Conservation (phyloP, 2,888 invertebrate species). For the Loripinus fragilis region DNA sequence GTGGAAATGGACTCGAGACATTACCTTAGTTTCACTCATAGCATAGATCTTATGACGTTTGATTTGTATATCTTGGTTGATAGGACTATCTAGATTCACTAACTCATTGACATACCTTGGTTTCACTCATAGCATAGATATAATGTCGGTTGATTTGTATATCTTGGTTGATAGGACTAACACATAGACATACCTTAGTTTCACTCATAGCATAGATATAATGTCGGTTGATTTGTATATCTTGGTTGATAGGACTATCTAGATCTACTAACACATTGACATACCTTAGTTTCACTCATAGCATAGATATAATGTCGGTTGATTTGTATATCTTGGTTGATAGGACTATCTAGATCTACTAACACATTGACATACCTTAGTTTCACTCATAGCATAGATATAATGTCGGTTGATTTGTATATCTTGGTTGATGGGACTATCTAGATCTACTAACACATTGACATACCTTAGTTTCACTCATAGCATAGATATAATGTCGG, state of each 20-base stretch:
- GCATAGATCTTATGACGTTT: conserved; percentile 68
- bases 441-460: conserved; percentile 69
- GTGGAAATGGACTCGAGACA: no score
- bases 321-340: conserved; percentile 71
- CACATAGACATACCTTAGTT: conserved; percentile 73
- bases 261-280: no score
- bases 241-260: conserved; percentile 69
- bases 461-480: conserved; percentile 75
- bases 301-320: conserved; percentile 68
- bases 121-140: conserved; percentile 73
- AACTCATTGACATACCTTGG: conserved; percentile 71
- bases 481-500: conserved; percentile 69
- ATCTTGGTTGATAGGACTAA: conserved; percentile 70
- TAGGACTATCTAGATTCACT: conserved; percentile 67
- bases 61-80: conserved; percentile 71
- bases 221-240: conserved; percentile 65
- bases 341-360: conserved; percentile 68
- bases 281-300: conserved; percentile 75
- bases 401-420: conserved; percentile 64
- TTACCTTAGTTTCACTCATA: conserved; percentile 74
- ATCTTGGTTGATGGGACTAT: conserved; percentile 70
- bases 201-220: conserved; percentile 74
- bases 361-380: no score
- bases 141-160: conserved; percentile 64
- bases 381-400: conserved; percentile 73